Evolutionary conservation across 2,888 invertebrate species (phyloP), one percentile per base, ranked within the genome.

Genomic region (Drosophila crucigera): DNA sequence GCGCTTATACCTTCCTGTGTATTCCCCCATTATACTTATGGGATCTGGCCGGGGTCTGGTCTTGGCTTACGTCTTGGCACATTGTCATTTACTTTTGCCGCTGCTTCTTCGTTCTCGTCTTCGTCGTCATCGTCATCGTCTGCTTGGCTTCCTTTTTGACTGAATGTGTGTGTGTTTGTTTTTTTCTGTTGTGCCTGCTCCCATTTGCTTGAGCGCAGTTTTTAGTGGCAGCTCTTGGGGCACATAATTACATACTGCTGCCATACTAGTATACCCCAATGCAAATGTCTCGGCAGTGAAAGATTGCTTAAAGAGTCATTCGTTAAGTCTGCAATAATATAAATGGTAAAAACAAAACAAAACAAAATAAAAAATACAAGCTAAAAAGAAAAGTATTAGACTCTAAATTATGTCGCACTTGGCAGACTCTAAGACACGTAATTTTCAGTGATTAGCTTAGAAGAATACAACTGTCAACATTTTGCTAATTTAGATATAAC

Each of bases 171-270:
- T 50, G 7, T 55, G 53, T 70, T 53, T 59, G 33, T 58, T 50
- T 68, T 49, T 53, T 49, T 19, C 50, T 39, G n/a, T 59, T 41
- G 28, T 55, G 66, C 52, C 66, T 87, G 83, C 74, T 76, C 85
- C 78, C 89, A 76, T 90, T 90, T 77, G 90, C 77, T 76, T 88
- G 78, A 76, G 73, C 73, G 78, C 75, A 63, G 83, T 76, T 78
- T 77, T 84, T 79, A 82, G 76, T 84, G 70, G 50, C 64, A 52
- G 67, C 35, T 52, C 68, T 69, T 22, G 43, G 52, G 55, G 73
- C 75, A 83, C 72, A 85, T 88, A 86, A 90, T 90, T 90, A 79
- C 81, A 89, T 66, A 63, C 62, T 59, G 68, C 66, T 33, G 25
- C 52, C 49, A 68, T 25, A n/a, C 56, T 39, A 30, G 56, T n/a